Percentiles rank a stretch among this genome's conserved stretches.
phyloP scores from a whole-genome alignment of 2,797 vertebrate genomes.

The Sebastes itinus region DNA sequence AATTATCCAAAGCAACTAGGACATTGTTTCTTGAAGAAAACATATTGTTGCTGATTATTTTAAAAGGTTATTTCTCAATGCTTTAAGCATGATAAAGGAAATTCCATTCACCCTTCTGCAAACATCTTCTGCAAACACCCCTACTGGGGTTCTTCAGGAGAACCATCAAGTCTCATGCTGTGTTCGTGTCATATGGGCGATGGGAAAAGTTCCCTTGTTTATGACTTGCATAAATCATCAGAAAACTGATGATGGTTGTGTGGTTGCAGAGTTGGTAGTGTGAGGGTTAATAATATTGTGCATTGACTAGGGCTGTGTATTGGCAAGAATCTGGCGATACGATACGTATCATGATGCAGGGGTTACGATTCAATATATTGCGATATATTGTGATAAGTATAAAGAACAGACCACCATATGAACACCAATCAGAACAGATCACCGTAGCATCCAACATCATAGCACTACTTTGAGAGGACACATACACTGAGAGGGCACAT shows the following conservation, averaged over 20 bases:
- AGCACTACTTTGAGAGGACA: no score
- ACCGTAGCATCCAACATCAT: no score
- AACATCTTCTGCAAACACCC: background rate
- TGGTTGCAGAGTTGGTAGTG: background rate
- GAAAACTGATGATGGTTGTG: background rate
- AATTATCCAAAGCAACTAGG: background rate
- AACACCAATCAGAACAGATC: no score
- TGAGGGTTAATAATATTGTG: background rate
- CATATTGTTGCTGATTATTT: background rate
- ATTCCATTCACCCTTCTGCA: background rate
- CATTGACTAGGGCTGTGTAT: background rate
- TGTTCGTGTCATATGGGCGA: background rate
- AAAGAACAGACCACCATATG: no score
- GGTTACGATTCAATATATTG: no score
- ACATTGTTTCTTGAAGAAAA: background rate
- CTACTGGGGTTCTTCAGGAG: background rate
- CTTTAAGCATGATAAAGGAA: background rate
- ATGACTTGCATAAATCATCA: background rate
- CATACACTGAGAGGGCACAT: no score
- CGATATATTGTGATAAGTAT: no score
- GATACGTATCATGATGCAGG: no score
- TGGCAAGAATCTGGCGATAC: no score
- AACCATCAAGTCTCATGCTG: background rate
- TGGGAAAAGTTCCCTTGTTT: background rate
- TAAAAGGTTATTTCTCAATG: background rate